Conservation (phyloP, 2,888 invertebrate genomes). For the Scaptomyza reducta region DNA sequence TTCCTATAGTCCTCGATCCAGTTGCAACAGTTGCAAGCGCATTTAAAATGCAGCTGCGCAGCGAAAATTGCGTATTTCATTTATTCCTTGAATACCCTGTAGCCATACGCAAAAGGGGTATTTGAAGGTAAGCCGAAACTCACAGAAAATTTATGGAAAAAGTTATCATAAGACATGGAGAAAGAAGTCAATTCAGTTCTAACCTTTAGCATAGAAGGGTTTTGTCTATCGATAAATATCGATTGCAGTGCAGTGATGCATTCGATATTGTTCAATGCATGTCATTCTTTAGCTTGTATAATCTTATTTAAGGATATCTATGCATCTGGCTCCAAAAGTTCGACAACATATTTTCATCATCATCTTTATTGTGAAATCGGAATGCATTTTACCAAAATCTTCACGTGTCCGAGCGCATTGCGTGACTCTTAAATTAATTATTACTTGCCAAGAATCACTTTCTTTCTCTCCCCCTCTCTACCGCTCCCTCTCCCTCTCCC, state of each 20-base stretch:
- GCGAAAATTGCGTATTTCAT: constrained; percentile 32
- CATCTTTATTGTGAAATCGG: constrained; percentile 51
- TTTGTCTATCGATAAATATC: not conserved
- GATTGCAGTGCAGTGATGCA: not conserved
- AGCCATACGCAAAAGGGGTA: not conserved
- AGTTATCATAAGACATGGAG: not conserved
- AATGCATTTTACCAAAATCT: constrained; percentile 62
- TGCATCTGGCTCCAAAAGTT: not conserved
- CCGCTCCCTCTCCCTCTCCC: constrained; percentile 1
- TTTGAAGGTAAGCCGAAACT: not conserved
- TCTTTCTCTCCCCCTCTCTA: constrained; percentile 6
- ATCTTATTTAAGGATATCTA: no score
- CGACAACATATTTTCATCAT: not conserved
- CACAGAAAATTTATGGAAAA: not conserved
- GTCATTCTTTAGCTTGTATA: no score
- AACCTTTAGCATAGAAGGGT: not conserved
- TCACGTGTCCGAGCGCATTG: constrained; percentile 57
- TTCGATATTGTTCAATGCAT: no score
- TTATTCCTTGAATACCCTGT: constrained; percentile 9
- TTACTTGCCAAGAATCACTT: constrained; percentile 51
- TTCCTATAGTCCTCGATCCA: not conserved
- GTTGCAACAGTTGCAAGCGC: constrained; percentile 26
- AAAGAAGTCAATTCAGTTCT: not conserved
- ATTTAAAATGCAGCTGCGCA: constrained; percentile 42
- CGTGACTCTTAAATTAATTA: constrained; percentile 69